These are phyloP conservation scores for Pseudomyrmex dendroicus DNA, from an alignment of 1,140 invertebrate genomes.

Conservation along the genomic window DNA sequence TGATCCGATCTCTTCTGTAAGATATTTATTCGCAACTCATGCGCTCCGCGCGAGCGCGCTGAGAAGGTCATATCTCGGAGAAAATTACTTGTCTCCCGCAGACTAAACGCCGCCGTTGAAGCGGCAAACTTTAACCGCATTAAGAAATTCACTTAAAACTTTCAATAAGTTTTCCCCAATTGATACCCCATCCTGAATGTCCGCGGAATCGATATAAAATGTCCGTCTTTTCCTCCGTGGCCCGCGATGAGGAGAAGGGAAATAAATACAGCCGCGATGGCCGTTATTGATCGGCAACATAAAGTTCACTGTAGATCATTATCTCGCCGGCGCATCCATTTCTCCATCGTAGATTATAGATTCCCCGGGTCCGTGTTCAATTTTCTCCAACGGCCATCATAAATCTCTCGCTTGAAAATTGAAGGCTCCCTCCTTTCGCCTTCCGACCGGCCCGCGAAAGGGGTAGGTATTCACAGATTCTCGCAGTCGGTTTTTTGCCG, in stretches of 20 bases:
- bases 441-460: slow-evolving; percentile 27
- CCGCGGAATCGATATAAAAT: slow-evolving; percentile 40
- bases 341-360: slow-evolving; percentile 68
- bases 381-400: slow-evolving; percentile 68
- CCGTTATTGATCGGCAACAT: slow-evolving; percentile 69
- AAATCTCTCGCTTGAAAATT: slow-evolving; percentile 69
- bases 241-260: not conserved
- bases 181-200: slow-evolving; percentile 44
- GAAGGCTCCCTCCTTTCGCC: slow-evolving; percentile 55
- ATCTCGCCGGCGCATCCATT: slow-evolving; percentile 67
- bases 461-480: slow-evolving; percentile 45
- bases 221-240: slow-evolving; percentile 4
- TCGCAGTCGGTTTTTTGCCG: slow-evolving; percentile 24
- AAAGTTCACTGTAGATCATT: slow-evolving; percentile 70
- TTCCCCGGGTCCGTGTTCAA: slow-evolving; percentile 69
- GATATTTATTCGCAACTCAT: slow-evolving; percentile 44
- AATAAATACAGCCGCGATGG: slow-evolving; percentile 51
- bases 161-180: slow-evolving; percentile 46
- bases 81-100: slow-evolving; percentile 55
- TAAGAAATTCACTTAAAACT: slow-evolving; percentile 64
- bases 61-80: slow-evolving; percentile 13
- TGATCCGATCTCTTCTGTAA: not conserved
- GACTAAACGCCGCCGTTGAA: slow-evolving; percentile 47
- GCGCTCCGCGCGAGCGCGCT: not conserved
- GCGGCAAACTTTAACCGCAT: slow-evolving; percentile 58